Evolutionary conservation across 2,113 vertebrate genomes (phyloP), one percentile per base, ranked within the genome.

Genomic region (Seriola dumerili): DNA sequence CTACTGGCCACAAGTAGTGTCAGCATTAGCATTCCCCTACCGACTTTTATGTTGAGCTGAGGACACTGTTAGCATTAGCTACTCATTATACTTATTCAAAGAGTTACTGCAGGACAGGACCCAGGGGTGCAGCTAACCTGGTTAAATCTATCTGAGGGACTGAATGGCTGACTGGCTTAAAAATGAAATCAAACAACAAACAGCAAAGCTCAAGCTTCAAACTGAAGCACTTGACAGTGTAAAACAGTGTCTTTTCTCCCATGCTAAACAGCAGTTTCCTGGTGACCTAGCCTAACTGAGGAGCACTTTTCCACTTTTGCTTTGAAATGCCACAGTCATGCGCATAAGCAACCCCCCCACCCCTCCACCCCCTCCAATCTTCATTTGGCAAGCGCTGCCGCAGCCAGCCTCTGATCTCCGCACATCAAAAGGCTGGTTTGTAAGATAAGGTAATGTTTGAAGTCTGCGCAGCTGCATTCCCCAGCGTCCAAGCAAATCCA

Each of bases 391-490:
- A 95, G 93, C 93, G 88, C 88, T 95, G 96, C 96, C 84, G 94
- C 96, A 96, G 95, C 95, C 93, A 92, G 96, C 94, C 96, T 97
- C 96, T 96, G 96, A 97, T 97, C 97, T 97, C 94, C 82, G 94
- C 96, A 96, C 96, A 96, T 96, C 97, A 96, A 97, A 97, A 95
- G 96, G 93, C 95, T 94, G 95, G 96, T 96, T 96, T 96, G 96
- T 96, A 96, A 96, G 96, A 97, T 96, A 96, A 97, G 96, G 96
- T 96, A 93, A 96, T 95, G 96, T 96, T 95, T 97, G 96, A 97
- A 97, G 96, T 96, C 96, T 95, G 94, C 95, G 95, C 92, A 93
- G 96, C 95, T 93, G 94, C 95, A 95, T 95, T 97, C 96, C 97
- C 96, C 86, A 90, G 96, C 95, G 96, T 96, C 96, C 97, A 96